Conservation (phyloP, 2,888 invertebrate species). For the Druceiella hillmani region DNA sequence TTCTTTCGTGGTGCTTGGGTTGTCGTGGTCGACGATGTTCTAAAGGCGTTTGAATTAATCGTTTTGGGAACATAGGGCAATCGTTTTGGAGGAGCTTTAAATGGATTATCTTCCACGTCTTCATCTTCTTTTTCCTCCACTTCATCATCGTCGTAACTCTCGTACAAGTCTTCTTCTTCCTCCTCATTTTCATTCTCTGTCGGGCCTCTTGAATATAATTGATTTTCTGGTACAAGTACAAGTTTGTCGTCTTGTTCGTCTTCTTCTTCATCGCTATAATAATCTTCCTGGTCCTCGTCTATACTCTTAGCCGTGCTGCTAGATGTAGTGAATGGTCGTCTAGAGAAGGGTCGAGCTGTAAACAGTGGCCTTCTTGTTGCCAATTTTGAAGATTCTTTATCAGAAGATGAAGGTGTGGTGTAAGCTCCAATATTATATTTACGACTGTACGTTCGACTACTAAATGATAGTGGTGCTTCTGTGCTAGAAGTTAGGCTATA, state of each 20-base stretch:
- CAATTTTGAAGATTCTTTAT: slow-evolving; percentile 32
- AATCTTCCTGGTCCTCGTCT: slow-evolving; percentile 38
- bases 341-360: slow-evolving; percentile 34
- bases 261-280: slow-evolving; percentile 31
- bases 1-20: slow-evolving; percentile 42
- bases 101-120: slow-evolving; percentile 26
- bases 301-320: slow-evolving; percentile 38
- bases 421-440: slow-evolving; percentile 46
- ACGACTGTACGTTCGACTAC: slow-evolving; percentile 43
- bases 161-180: slow-evolving; percentile 22
- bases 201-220: slow-evolving; percentile 41
- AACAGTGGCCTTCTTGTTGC: slow-evolving; percentile 37
- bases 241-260: slow-evolving; percentile 41
- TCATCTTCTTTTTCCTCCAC: background rate
- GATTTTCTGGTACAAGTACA: slow-evolving; percentile 42
- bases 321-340: slow-evolving; percentile 39
- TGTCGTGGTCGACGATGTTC: slow-evolving; percentile 40
- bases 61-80: slow-evolving; percentile 36
- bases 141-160: slow-evolving; percentile 21
- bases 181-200: slow-evolving; percentile 27
- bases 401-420: slow-evolving; percentile 41
- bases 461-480: slow-evolving; percentile 35
- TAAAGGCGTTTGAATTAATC: slow-evolving; percentile 42
- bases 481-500: slow-evolving; percentile 38
- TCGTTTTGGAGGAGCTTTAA: slow-evolving; percentile 32